Evolutionary conservation across 2,113 vertebrate species (phyloP).

Genomic region (Ranitomeya imitator): DNA sequence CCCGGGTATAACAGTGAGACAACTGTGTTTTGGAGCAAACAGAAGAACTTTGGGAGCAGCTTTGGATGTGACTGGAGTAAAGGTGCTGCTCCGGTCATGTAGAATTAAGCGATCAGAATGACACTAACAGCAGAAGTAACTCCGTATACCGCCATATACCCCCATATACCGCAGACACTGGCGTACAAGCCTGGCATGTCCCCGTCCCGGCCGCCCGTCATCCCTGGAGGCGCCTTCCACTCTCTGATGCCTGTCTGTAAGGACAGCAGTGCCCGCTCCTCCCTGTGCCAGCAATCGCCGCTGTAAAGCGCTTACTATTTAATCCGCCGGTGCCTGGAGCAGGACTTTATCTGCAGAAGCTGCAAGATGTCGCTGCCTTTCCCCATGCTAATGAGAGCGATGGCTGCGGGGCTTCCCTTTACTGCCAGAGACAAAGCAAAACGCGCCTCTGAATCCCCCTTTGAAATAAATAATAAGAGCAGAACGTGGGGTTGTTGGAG

Average conservation of each 20-base stretch:
- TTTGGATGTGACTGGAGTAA: neutral
- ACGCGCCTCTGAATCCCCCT: neutral
- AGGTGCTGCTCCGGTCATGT: no score
- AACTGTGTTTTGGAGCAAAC: neutral
- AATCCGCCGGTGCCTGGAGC: constrained; percentile 22
- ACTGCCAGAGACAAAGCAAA: neutral
- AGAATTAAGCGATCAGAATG: no score
- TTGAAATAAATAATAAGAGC: constrained; percentile 20
- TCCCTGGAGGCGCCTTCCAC: neutral
- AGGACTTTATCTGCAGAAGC: constrained; percentile 4
- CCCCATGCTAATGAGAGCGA: constrained; percentile 19
- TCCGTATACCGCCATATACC: neutral
- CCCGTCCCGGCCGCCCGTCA: neutral
- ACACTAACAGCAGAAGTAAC: no score
- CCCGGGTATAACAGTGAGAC: neutral
- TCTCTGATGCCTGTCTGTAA: neutral
- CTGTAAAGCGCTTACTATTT: constrained; percentile 35
- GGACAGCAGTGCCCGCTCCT: neutral
- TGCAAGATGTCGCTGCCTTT: constrained; percentile 22
- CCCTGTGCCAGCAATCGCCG: neutral
- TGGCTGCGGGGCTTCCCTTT: constrained; percentile 20
- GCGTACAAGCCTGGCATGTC: neutral
- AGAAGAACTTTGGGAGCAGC: neutral
- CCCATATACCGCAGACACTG: no score
- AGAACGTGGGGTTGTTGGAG: neutral